Percentiles rank a stretch among this genome's conserved stretches.
These are phyloP conservation scores for Calephelis perditalis DNA, from an alignment of 2,888 invertebrate genomes.

Conservation along the genomic window DNA sequence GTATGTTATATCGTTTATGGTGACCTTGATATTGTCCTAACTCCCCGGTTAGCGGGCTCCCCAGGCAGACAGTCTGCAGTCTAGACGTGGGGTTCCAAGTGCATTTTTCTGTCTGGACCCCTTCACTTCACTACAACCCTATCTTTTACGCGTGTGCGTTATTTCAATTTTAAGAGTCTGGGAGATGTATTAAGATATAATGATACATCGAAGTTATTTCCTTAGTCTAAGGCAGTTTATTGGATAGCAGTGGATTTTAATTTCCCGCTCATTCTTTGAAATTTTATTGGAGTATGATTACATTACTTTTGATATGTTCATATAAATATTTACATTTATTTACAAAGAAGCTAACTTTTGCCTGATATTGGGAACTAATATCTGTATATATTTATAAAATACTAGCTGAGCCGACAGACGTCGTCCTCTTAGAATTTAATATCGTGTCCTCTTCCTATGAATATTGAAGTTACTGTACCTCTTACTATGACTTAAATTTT, in stretches of 20 bases:
- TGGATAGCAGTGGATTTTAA: slow-evolving; percentile 2
- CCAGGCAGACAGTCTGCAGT: slow-evolving; percentile 56
- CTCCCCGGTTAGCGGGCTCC: slow-evolving; percentile 41
- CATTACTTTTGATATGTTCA: not conserved
- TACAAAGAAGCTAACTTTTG: no score
- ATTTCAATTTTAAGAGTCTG: slow-evolving; percentile 56
- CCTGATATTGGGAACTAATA: no score
- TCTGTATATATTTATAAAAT: no score
- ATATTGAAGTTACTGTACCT: no score
- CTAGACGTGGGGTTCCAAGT: slow-evolving; percentile 74
- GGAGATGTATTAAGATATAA: slow-evolving; percentile 18
- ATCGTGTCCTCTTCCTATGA: no score
- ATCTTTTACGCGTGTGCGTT: slow-evolving; percentile 58
- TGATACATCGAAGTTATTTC: slow-evolving; percentile 23
- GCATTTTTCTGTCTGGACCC: slow-evolving; percentile 75
- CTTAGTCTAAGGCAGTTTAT: slow-evolving; percentile 15
- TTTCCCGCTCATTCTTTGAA: not conserved
- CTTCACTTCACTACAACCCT: slow-evolving; percentile 49
- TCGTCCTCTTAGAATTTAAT: no score
- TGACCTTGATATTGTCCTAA: slow-evolving; percentile 43
- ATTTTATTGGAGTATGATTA: not conserved
- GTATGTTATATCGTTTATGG: slow-evolving; percentile 24
- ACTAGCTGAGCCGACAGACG: no score
- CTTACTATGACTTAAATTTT: no score
- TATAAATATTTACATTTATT: no score